Percentiles rank a stretch among this genome's conserved stretches.
These are phyloP conservation scores for Acleris holmiana DNA, from an alignment of 2,888 invertebrate species.

Conservation along the genomic window DNA sequence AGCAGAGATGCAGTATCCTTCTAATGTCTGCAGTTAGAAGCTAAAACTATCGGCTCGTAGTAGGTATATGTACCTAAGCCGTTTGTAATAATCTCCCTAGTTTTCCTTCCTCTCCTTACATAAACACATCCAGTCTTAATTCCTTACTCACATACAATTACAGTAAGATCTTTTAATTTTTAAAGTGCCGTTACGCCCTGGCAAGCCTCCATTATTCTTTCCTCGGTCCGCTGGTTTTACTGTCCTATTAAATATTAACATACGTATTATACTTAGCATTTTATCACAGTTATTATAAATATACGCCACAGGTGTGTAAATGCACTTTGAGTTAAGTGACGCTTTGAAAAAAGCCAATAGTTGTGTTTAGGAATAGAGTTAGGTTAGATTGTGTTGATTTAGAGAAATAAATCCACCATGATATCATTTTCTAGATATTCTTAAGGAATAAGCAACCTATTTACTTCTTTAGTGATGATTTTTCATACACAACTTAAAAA, in stretches of 20 bases:
- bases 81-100: neutral
- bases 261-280: constrained; percentile 55
- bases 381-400: too few species aligned
- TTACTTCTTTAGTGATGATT: too few species aligned
- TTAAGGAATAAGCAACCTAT: too few species aligned
- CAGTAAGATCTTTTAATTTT: constrained; percentile 54
- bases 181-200: constrained; percentile 67
- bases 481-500: too few species aligned
- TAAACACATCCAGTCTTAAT: constrained; percentile 12
- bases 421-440: too few species aligned
- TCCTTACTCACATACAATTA: constrained; percentile 28
- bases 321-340: constrained; percentile 14
- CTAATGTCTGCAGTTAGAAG: too few species aligned
- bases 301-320: constrained; percentile 16
- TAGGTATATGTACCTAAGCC: neutral
- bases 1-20: too few species aligned
- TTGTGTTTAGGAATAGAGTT: neutral
- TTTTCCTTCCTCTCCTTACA: neutral
- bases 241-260: constrained; percentile 76
- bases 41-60: too few species aligned
- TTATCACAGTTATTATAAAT: constrained; percentile 39
- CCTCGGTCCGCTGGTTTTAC: constrained; percentile 69
- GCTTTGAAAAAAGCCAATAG: neutral
- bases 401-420: too few species aligned
- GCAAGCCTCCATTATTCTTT: constrained; percentile 67